Evolutionary conservation across 2,797 vertebrate species (phyloP), one percentile per base, ranked within the genome.

Genomic region (Thaleichthys pacificus): DNA sequence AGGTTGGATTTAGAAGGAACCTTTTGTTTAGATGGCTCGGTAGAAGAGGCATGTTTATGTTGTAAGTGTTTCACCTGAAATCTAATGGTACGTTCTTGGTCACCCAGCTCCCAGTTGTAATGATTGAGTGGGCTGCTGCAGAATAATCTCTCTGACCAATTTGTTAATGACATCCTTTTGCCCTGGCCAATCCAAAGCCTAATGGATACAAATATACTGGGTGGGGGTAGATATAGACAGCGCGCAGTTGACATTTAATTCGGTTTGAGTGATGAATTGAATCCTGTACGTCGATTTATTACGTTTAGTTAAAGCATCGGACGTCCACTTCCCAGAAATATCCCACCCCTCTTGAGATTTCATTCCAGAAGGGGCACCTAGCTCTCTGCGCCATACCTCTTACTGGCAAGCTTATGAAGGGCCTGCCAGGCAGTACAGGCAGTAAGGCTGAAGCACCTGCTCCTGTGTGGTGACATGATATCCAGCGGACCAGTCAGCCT

Each of bases 281-380:
- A 77, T 84, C 84, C 80, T 70, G 61, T 74, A 26, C 69, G 83
- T 85, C 80, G 78, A 86, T 88, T 24, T 80, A 26, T 35, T 8
- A 8, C 7, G 66, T 21, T 79, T 85, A 70, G 57, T 54, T 54
- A 28, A 66, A 15, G 64, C n/a, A 21, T 57, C 58, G 24, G n/a
- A 35, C 66, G 72, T 75, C 70, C 32, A 60, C 80, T 86, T 88
- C 85, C 82, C 76, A 82, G 82, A 88, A 88, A 64, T 47, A 0
- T 47, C 42, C 42, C 42, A 17, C 38, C 54, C 69, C 70, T 66
- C 38, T 30, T 11, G 65, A 42, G 22, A 2, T 28, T 7, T 85
- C 73, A 78, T 72, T 72, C 82, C 68, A 75, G 75, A 80, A 77
- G 76, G 24, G 4, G 14, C 5, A 14, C 56, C 62, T 11, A 69